Evolutionary conservation across 2,888 invertebrate genomes (phyloP), one percentile per base, ranked within the genome.

Genomic region (Melanostoma mellinum): DNA sequence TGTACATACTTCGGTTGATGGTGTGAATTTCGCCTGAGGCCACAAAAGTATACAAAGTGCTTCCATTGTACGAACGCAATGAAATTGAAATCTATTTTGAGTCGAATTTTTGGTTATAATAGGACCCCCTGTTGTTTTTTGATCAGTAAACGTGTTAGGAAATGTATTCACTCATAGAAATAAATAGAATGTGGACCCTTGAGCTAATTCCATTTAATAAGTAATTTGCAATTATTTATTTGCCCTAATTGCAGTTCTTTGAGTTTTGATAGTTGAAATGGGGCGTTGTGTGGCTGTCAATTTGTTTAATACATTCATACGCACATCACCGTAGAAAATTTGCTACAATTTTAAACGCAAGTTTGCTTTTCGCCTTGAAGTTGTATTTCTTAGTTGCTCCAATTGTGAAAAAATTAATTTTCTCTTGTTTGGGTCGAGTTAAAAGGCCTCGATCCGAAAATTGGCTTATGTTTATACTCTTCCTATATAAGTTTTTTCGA

Each of bases 21-120:
- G 84, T 84, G 84, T 84, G 71, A 84, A 84, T 84, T 32, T 84
- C 84, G 84, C 84, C 84, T 44, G 42, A 67, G 79, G 84, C 84
- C 84, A 67, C 84, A 84, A 84, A 44, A 52, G 61, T 84, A 84
- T 46, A 84, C 84, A 84, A 84, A 75, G 60, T 65, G 67, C 44
- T 77, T 73, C 20, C 58, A 60, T 82, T 78, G 69, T 78, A 0
- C 52, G 30, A 42, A 52, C 44, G 68, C 78, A 73, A 40, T 50
- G 20, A 20, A 58, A 53, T 56, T 36, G 63, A 48, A 73, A 68
- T 77, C 63, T 10, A 69, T 72, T 72, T 77, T 20, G 20, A 20
- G 1, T 72, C 73, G 32, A 60, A 58, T 58, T 8, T 8, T 3
- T 6, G 36, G 2, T n/a, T 3, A 38, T 2, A 52, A 38, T 9